Evolutionary conservation across 2,113 vertebrate species (phyloP), one percentile per base, ranked within the genome.

Genomic region (Casuarius casuarius): DNA sequence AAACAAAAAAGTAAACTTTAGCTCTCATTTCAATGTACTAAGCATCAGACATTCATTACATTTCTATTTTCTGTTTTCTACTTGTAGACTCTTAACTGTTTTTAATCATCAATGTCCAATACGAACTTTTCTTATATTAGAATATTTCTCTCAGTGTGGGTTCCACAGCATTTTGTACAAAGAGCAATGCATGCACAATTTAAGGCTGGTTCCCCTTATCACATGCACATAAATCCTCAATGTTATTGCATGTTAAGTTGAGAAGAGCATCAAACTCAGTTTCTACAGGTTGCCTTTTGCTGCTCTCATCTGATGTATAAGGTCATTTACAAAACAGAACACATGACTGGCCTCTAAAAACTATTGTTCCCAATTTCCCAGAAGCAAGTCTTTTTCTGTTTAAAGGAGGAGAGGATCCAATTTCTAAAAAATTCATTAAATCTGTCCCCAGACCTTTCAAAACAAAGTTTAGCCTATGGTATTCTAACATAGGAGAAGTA

Each of bases 1-100:
- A 95, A 92, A 95, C 58, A 92, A 65, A 95, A 94, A 96, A 97
- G 58, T 23, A 88, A 86, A 9, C 3, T 22, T 95, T 83, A 97
- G 61, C 56, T 21, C 22, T 56, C 38, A 59, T 25, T 87, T 77
- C 68, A 83, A 33, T 29, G 7, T 72, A 87, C 42, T 29, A 85
- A 68, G 14, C 21, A 83, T 17, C 16, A 86, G 18, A 79, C 25
- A 67, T 33, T 71, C 20, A 74, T 59, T 78, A 84, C 61, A 31
- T 52, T 70, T 87, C 31, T 19, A 94, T 7, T 62, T 10, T 84
- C 0, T 3, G 25, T 61, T 83, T 71, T 46, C 23, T 38, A 31
- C 31, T 42, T 62, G 13, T 33, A 71, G n/a, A 2, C 12, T 48
- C 40, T 59, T 62, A 77, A 75, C 6, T 75, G 25, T 6, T 46